Percentiles rank a stretch among this genome's conserved stretches.
These are phyloP conservation scores for Pseudococcus longispinus DNA, from an alignment of 2,888 invertebrate genomes.

Conservation along the genomic window DNA sequence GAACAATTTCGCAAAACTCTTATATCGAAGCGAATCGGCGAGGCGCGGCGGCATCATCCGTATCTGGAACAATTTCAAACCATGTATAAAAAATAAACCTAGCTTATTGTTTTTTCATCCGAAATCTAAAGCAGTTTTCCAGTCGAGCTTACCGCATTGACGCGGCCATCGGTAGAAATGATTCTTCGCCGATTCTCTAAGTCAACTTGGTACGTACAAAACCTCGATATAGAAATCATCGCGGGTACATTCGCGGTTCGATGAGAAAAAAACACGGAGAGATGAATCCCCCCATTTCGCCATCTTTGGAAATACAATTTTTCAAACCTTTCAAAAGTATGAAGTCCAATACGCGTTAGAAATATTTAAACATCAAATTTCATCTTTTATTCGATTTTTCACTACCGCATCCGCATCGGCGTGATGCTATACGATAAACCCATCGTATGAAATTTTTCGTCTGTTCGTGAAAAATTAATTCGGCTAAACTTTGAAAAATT, in stretches of 20 bases:
- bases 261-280: neutral
- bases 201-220: too few relatives aligned
- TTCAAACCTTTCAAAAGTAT: neutral
- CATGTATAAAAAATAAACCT: slow-evolving; percentile 15
- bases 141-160: neutral
- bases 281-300: neutral
- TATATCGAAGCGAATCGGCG: neutral
- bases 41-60: neutral
- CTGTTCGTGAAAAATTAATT: slow-evolving; percentile 11
- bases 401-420: neutral
- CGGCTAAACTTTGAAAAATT: neutral
- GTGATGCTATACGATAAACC: neutral
- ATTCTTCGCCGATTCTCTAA: neutral
- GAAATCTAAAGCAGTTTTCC: neutral
- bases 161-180: neutral
- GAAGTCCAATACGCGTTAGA: neutral
- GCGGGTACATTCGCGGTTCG: neutral
- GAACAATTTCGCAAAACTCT: slow-evolving; percentile 11
- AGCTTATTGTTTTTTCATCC: slow-evolving; percentile 13
- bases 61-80: neutral
- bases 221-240: neutral
- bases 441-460: neutral
- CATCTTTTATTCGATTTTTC: neutral
- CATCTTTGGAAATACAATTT: neutral
- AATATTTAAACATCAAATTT: slow-evolving; percentile 27